Base-by-base conservation (phyloP, 2,888 invertebrate species). In the Digitonthophagus gazella region DNA sequence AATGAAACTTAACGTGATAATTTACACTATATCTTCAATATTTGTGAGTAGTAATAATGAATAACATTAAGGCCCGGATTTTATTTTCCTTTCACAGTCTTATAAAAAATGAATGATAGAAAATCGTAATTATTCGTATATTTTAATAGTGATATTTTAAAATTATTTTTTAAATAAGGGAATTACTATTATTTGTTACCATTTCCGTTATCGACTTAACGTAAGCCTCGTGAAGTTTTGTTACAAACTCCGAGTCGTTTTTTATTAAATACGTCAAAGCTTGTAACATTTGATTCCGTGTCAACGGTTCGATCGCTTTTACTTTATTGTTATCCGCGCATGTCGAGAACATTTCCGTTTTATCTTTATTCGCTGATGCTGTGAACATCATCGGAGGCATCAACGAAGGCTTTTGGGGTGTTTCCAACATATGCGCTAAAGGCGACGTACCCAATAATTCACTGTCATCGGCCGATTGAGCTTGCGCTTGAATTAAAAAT, bases 141-240 rank as follows among this genome's bases (percentile, higher is more conserved):
- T n/a, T n/a, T n/a, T n/a, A n/a, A n/a, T n/a, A n/a, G n/a, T n/a
- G n/a, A n/a, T n/a, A n/a, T n/a, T n/a, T n/a, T n/a, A n/a, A n/a
- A n/a, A n/a, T n/a, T 54, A 57, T 61, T 44, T 44, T 57, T 71
- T 71, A 71, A 28, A 71, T 55, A 56, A 71, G 22, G 6, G 71
- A 68, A 71, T 67, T 72, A 72, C 70, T 56, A 61, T 19, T 69
- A 68, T 68, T 64, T 20, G 65, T 66, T 57, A 75, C 74, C 68
- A 74, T 81, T 71, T 92, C 91, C 79, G 91, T 87, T 78, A 93
- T 91, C 28, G 93, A 93, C 83, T 94, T 93, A 15, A 96, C 91
- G 81, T 97, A 97, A 67, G 95, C 96, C 84, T 96, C 95, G 80
- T 97, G 96, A 72, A 97, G 85, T 82, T 93, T 95, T 79, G 90